Conservation (phyloP, 2,797 vertebrate genomes). For the Myioborus miniatus region DNA sequence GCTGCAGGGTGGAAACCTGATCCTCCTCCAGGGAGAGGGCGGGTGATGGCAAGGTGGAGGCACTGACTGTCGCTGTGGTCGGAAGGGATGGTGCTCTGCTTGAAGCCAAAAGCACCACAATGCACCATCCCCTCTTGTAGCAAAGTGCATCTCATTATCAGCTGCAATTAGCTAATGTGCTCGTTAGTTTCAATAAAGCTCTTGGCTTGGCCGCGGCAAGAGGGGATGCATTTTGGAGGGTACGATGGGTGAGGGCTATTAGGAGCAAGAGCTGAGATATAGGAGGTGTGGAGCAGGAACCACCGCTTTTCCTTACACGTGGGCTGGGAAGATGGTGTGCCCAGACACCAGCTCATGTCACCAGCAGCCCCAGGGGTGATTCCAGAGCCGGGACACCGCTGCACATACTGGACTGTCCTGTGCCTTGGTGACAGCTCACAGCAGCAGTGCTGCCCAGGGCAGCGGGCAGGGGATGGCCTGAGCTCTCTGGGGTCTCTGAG, state of each 20-base stretch:
- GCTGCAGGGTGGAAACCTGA: not conserved
- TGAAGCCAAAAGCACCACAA: not conserved
- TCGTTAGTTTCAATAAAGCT: not conserved
- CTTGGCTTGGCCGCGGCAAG: not conserved
- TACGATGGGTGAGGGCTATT: not conserved
- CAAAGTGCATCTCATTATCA: not conserved
- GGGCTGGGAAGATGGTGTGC: not conserved
- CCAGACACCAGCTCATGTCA: rapidly evolving
- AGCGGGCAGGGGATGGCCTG: not conserved
- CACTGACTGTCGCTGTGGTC: not conserved
- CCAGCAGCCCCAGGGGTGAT: not conserved
- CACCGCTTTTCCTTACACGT: rapidly evolving
- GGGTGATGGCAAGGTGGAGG: rapidly evolving
- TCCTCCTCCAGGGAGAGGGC: not conserved
- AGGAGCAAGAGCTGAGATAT: not conserved
- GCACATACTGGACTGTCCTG: rapidly evolving
- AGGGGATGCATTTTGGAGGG: not conserved
- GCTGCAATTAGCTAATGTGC: not conserved
- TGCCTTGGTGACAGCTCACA: rapidly evolving
- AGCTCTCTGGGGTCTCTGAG: too few species aligned
- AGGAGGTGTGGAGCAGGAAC: not conserved
- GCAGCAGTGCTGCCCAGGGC: rapidly evolving
- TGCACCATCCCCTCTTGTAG: not conserved
- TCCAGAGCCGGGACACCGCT: rapidly evolving
- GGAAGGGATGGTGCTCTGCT: not conserved